A percentile compares a stretch with the other conserved stretches of the same genome.
Conservation (phyloP, 2,797 vertebrate species). For the Cyprinella venusta region DNA sequence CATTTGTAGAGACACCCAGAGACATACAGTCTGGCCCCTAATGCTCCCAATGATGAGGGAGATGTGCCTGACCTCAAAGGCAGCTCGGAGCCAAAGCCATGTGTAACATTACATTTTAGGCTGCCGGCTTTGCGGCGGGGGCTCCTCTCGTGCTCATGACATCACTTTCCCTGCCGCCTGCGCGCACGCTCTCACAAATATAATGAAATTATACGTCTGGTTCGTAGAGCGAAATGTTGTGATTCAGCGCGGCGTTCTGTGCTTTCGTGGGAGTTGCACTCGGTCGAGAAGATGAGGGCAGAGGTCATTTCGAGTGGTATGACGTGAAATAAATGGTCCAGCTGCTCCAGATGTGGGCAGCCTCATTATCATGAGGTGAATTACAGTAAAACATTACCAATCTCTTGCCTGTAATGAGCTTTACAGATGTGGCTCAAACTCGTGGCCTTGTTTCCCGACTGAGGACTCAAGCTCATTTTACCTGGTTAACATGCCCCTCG, state of each 20-base stretch:
- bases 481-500: constrained; percentile 42
- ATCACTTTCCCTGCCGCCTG: constrained; percentile 60
- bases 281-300: constrained; percentile 47
- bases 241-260: constrained; percentile 48
- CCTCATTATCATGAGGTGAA: constrained; percentile 62
- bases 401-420: constrained; percentile 55
- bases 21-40: constrained; percentile 63
- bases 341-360: constrained; percentile 53
- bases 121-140: constrained; percentile 55
- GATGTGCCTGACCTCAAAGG: constrained; percentile 55
- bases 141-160: constrained; percentile 58
- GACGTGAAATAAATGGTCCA: constrained; percentile 56
- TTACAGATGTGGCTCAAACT: constrained; percentile 58
- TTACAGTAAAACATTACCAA: constrained; percentile 63
- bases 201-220: constrained; percentile 67
- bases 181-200: constrained; percentile 24
- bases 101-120: constrained; percentile 48
- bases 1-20: constrained; percentile 61
- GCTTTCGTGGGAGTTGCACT: constrained; percentile 17
- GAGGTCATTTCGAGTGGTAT: constrained; percentile 51
- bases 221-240: constrained; percentile 54
- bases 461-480: constrained; percentile 52
- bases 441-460: constrained; percentile 50
- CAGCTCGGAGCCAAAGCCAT: constrained; percentile 38
- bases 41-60: constrained; percentile 61